A percentile compares a stretch with the other conserved stretches of the same genome.
These are phyloP conservation scores for Gila robusta DNA, from an alignment of 2,797 vertebrate species.

Conservation along the genomic window DNA sequence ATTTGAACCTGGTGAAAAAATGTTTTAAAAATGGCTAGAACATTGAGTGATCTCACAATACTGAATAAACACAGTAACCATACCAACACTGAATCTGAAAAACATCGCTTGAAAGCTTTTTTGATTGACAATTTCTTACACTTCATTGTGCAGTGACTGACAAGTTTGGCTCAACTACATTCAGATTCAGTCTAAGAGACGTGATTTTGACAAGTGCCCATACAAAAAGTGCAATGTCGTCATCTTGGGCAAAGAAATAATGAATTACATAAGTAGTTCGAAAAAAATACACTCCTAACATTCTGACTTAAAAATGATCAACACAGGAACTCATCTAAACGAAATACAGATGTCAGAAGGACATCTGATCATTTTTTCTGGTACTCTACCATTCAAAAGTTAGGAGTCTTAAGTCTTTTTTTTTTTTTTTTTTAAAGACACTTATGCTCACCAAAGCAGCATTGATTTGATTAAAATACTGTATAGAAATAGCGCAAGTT, in stretches of 20 bases:
- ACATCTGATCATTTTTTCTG: too few relatives aligned
- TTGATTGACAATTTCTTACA: neutral
- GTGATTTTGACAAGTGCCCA: neutral
- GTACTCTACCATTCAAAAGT: neutral
- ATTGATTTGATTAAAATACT: neutral
- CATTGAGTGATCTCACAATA: neutral
- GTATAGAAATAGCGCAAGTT: neutral
- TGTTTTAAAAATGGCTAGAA: neutral
- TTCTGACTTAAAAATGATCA: neutral
- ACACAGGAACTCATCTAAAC: neutral
- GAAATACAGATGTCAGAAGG: neutral
- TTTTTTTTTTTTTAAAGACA: too few relatives aligned
- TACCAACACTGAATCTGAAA: neutral
- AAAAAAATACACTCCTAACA: neutral
- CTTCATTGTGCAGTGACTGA: neutral
- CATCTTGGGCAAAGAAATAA: neutral
- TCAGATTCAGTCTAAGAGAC: neutral
- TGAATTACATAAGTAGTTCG: neutral
- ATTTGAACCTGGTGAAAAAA: conserved; percentile 12
- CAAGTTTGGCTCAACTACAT: neutral
- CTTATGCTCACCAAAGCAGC: neutral
- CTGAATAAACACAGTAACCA: neutral
- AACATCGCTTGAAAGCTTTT: neutral
- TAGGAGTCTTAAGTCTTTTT: neutral
- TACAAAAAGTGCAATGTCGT: neutral